phyloP scores from a whole-genome alignment of 1,140 invertebrate genomes.

The Drosophila punjabiensis region DNA sequence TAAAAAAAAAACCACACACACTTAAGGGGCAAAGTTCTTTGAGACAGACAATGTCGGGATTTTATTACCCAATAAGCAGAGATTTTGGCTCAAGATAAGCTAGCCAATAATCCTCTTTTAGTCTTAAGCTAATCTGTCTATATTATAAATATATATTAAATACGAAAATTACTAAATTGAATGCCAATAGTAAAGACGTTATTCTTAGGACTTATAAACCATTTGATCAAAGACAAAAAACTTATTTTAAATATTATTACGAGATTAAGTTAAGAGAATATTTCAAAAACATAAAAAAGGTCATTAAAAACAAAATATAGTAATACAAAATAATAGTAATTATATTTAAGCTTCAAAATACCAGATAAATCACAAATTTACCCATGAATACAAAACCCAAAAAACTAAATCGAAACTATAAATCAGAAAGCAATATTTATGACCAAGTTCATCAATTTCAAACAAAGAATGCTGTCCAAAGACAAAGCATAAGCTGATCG shows the following conservation, averaged over 20 bases:
- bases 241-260: no score
- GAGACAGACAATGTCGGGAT: slow-evolving; percentile 6
- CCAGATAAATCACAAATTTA: background rate
- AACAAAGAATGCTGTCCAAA: slow-evolving; percentile 10
- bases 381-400: background rate
- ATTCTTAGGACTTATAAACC: no score
- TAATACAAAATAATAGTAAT: no score
- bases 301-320: no score
- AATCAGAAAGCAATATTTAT: background rate
- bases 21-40: background rate
- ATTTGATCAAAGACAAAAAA: no score
- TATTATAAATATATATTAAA: background rate
- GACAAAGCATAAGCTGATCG: background rate
- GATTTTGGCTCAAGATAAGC: slow-evolving; percentile 9
- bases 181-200: no score
- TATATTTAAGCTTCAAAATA: background rate
- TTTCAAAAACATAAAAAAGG: no score
- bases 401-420: background rate
- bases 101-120: slow-evolving; percentile 6
- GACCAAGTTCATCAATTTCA: background rate
- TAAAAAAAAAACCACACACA: background rate
- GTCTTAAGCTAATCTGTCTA: background rate
- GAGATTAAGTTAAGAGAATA: no score
- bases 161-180: no score
- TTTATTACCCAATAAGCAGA: slow-evolving; percentile 9